Evolutionary conservation across 2,113 vertebrate genomes (phyloP), one percentile per base, ranked within the genome.

Genomic region (Oreochromis aureus): DNA sequence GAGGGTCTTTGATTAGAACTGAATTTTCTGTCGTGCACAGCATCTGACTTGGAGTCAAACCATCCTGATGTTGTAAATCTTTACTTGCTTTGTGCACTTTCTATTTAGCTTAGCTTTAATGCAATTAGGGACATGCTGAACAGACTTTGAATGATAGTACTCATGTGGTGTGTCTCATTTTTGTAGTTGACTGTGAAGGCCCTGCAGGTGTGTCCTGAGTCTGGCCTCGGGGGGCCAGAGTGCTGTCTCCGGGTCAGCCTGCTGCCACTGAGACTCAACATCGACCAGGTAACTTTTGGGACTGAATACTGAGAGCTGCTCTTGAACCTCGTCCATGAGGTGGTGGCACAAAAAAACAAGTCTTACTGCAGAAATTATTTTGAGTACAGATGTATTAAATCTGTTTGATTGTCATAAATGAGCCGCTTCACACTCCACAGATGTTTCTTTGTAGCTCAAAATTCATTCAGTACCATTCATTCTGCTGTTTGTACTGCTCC

Each of bases 161-260:
- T 53, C 18, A 53, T 78, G 44, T 0, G 16, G 24, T 0, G 27
- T 56, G 32, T 83, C 46, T 89, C 18, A 27, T 46, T 87, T 11
- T 76, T 81, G 54, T 82, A 98, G 98, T 95, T 98, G 89, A 98
- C 98, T 48, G 96, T 98, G 90, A 98, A 98, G 87, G 98, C 98
- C 1, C 95, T 98, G 66, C 98, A 98, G 10, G 95, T 98, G 66
- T 96, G 96, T 89, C 97, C 98, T 2, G 96, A 97, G 59, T 96
- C 97, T 10, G 96, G 95, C 24, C 93, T 97, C 1, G 97, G 97
- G 1, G 97, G 97, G 3, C 97, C 98, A 0, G 98, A 98, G 90
- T 98, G 98, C 90, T 98, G 97, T 85, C 97, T 98, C 2, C 96
- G 98, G 0, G 92, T 98, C 94, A 98, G 98, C 3, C 94, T 98